Evolutionary conservation across 92 coral and sea anemone genomes (phyloP).

Genomic region (Phenganax subtilis): DNA sequence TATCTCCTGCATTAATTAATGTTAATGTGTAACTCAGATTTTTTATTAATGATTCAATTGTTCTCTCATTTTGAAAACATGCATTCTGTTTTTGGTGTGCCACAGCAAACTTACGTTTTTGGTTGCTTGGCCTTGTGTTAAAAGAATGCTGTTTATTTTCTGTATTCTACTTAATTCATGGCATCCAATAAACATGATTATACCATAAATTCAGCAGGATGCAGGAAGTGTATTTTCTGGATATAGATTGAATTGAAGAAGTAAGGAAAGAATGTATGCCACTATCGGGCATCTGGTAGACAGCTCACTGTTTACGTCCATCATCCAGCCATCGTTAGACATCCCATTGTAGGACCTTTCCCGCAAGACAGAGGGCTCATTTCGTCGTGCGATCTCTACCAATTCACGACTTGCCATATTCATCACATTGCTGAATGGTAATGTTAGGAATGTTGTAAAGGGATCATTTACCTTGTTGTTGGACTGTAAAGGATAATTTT

Average conservation of each 20-base stretch:
- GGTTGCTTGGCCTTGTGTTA: background rate
- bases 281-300: conserved; percentile 16
- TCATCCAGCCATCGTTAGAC: background rate
- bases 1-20: too few species aligned
- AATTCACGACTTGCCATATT: background rate
- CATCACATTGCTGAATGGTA: background rate
- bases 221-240: background rate
- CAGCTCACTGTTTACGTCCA: background rate
- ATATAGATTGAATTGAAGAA: background rate
- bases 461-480: too few species aligned
- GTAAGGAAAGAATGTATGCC: background rate
- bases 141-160: background rate
- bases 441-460: too few species aligned
- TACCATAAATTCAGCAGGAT: conserved; percentile 6
- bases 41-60: too few species aligned
- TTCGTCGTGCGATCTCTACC: conserved; percentile 7
- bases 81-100: background rate
- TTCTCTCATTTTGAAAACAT: background rate
- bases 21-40: too few species aligned
- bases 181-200: conserved; percentile 7
- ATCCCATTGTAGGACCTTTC: background rate
- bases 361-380: conserved; percentile 4
- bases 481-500: too few species aligned
- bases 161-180: conserved; percentile 27
- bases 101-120: background rate